Base-by-base conservation (phyloP, 2,113 vertebrate species). In the Carassius gibelio region DNA sequence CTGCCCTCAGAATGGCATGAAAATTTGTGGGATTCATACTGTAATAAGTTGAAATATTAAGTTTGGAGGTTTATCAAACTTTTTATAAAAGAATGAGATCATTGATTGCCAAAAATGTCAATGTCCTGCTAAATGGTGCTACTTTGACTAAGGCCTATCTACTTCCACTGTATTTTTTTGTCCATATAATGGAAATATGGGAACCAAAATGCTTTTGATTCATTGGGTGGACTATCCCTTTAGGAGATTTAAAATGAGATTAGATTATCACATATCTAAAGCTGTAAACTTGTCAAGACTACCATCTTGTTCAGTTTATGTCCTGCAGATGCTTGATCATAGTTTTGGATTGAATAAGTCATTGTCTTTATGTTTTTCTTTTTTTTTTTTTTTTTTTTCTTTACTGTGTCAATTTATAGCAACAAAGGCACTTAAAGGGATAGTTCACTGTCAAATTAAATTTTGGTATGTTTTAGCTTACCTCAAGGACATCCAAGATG, bases 341-440 rank as follows among this genome's bases (percentile, higher is more conserved):
- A 38, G 13, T 66, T 81, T 66, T 48, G 38, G n/a, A n/a, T 81
- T 66, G 15, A 62, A 36, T 9, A 77, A 48, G 42, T 66, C 23
- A 14, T 48, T 81, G 8, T 81, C 42, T 66, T 45, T 81, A 50
- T 26, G 14, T 50, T 81, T 19, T 3, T 81, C 8, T 1, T 1
- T 8, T 42, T 1, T 42, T 48, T 45, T 11, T 81, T 36, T 36
- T 64, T 80, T 81, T 42, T 81, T 45, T 21, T 81, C n/a, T 64
- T 81, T 81, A 50, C 36, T 64, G 19, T 8, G 5, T 81, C 66
- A 61, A 81, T 81, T 66, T 81, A 81, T 66, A 66, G 78, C 57
- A 66, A 30, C 59, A 45, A 64, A 66, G 23, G 34, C 61, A 81
- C n/a, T 50, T 66, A 26, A 26, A 26, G 26, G 26, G 26, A 26